Percentiles rank a stretch among this genome's conserved stretches.
These are phyloP conservation scores for Sepioteuthis lessoniana DNA, from an alignment of 2,888 invertebrate species.

Conservation along the genomic window DNA sequence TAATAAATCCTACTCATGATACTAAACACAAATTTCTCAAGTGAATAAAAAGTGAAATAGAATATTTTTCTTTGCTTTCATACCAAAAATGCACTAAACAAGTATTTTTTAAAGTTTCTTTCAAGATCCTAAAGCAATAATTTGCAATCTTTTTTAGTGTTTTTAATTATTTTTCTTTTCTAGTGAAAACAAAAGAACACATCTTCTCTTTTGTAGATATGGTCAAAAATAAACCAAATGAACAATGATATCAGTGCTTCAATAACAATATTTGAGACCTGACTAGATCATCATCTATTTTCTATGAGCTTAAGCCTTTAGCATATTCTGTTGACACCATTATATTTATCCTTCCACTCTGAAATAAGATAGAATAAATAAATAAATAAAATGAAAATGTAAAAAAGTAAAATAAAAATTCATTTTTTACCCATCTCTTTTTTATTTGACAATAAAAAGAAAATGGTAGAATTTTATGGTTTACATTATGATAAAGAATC, in stretches of 20 bases:
- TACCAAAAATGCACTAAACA: no score
- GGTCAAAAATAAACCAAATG: not conserved
- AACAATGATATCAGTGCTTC: not conserved
- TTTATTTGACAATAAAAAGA: not conserved
- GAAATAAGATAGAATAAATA: not conserved
- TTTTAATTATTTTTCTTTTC: not conserved
- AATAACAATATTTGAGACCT: not conserved
- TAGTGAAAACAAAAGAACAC: not conserved
- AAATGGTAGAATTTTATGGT: not conserved
- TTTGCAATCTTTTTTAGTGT: not conserved
- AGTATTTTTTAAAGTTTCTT: no score
- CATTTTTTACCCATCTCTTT: not conserved
- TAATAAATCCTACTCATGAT: no score
- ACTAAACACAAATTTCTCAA: no score
- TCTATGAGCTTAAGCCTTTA: no score
- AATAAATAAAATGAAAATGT: not conserved
- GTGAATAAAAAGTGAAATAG: no score
- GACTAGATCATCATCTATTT: not conserved
- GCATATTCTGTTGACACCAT: not conserved
- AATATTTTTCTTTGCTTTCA: no score
- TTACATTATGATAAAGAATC: not conserved
- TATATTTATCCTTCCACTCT: not conserved
- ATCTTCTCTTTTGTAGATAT: not conserved
- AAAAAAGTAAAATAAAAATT: no score
- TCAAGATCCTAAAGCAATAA: not conserved